Evolutionary conservation across 2,888 invertebrate genomes (phyloP).

Genomic region (Athalia cordata): DNA sequence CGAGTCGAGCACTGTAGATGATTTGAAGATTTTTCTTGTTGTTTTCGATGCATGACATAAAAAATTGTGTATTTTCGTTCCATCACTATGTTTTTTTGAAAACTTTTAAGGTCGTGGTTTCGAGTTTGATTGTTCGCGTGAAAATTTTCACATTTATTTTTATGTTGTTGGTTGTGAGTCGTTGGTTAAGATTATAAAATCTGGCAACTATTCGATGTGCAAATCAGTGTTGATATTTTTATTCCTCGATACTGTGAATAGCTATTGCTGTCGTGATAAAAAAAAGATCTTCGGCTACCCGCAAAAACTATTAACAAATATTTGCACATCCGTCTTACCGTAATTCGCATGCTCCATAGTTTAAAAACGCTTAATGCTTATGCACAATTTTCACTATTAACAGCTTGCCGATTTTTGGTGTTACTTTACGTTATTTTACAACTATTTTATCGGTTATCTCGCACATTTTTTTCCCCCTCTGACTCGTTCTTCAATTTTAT

Average conservation of each 20-base stretch:
- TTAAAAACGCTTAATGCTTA: slow-evolving; percentile 10
- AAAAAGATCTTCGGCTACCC: slow-evolving; percentile 1
- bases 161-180: slow-evolving; percentile 8
- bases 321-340: neutral
- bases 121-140: neutral
- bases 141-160: neutral
- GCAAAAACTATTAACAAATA: neutral
- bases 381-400: slow-evolving; percentile 13
- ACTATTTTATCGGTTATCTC: neutral
- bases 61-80: neutral
- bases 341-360: slow-evolving; percentile 13
- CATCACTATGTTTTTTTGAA: neutral
- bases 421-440: neutral
- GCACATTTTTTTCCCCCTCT: too few relatives aligned
- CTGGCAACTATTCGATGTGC: neutral
- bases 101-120: neutral
- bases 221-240: neutral
- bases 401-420: neutral
- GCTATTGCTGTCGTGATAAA: neutral
- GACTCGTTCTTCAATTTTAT: neutral
- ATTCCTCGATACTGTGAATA: neutral
- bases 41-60: neutral
- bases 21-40: slow-evolving; percentile 17
- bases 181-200: neutral
- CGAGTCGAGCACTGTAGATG: slow-evolving; percentile 49